These are phyloP conservation scores for Drosophila kurseongensis DNA, from an alignment of 1,140 invertebrate species.

Conservation along the genomic window DNA sequence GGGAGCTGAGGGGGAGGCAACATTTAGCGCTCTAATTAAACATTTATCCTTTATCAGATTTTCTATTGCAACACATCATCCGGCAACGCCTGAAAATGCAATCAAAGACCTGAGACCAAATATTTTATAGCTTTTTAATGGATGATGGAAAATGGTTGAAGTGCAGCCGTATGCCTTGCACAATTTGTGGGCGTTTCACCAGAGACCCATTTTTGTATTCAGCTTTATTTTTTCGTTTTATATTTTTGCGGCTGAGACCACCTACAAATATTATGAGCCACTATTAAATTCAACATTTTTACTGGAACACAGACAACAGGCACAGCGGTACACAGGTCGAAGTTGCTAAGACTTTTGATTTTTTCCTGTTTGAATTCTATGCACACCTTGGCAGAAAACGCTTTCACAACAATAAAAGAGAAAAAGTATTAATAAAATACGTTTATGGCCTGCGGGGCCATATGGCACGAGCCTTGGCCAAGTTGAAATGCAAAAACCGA, in stretches of 20 bases:
- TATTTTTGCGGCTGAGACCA: constrained; percentile 42
- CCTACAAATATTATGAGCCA: constrained; percentile 70
- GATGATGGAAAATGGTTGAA: constrained; percentile 31
- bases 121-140: constrained; percentile 65
- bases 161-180: constrained; percentile 44
- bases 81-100: constrained; percentile 39
- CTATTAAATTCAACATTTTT: constrained; percentile 65
- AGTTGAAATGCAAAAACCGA: constrained; percentile 66
- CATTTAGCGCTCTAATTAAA: constrained; percentile 76
- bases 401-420: constrained; percentile 67
- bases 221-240: constrained; percentile 5
- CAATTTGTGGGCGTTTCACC: constrained; percentile 69
- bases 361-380: constrained; percentile 49
- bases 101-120: constrained; percentile 33
- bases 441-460: constrained; percentile 59
- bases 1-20: constrained; percentile 10
- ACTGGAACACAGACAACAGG: constrained; percentile 25
- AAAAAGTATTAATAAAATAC: constrained; percentile 26
- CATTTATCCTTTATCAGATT: constrained; percentile 68
- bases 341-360: constrained; percentile 33
- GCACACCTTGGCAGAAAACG: constrained; percentile 47
- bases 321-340: constrained; percentile 29
- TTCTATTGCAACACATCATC: constrained; percentile 60
- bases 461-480: constrained; percentile 69
- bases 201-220: constrained; percentile 16